Conservation (phyloP, 2,113 vertebrate species). For the Penelope pileata region DNA sequence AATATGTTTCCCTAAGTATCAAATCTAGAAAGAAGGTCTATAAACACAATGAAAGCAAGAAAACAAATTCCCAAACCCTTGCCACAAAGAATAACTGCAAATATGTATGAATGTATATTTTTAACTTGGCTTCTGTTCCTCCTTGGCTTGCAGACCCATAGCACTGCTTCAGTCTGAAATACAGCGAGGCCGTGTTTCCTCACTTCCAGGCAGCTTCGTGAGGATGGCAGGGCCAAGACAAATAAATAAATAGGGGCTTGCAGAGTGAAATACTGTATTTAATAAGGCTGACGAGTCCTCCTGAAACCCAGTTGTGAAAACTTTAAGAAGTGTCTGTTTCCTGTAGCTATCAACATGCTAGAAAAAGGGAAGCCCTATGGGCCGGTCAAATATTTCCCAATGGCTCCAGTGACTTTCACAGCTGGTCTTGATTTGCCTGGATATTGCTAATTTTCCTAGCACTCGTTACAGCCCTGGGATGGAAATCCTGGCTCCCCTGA, state of each 20-base stretch:
- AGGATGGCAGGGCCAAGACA: slow-evolving; percentile 11
- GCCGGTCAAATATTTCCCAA: neutral
- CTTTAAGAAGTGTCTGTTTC: slow-evolving; percentile 32
- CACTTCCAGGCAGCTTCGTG: neutral
- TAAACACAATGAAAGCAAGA: neutral
- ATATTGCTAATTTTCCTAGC: neutral
- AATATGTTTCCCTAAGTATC: neutral
- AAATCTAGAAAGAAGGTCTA: neutral
- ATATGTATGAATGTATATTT: neutral
- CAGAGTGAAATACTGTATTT: neutral
- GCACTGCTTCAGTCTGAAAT: neutral
- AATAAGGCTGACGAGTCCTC: neutral
- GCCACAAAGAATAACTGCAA: neutral
- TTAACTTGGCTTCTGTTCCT: neutral
- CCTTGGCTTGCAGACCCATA: neutral
- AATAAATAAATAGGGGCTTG: slow-evolving; percentile 25
- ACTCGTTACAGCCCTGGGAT: neutral
- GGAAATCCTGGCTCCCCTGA: neutral
- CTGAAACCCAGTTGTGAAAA: slow-evolving; percentile 21
- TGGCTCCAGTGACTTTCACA: neutral
- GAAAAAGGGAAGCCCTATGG: neutral
- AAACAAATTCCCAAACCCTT: neutral
- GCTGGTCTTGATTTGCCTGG: slow-evolving; percentile 44
- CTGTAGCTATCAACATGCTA: neutral
- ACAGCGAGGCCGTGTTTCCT: neutral